Evolutionary conservation across 2,113 vertebrate genomes (phyloP).

Genomic region (Smithornis capensis): DNA sequence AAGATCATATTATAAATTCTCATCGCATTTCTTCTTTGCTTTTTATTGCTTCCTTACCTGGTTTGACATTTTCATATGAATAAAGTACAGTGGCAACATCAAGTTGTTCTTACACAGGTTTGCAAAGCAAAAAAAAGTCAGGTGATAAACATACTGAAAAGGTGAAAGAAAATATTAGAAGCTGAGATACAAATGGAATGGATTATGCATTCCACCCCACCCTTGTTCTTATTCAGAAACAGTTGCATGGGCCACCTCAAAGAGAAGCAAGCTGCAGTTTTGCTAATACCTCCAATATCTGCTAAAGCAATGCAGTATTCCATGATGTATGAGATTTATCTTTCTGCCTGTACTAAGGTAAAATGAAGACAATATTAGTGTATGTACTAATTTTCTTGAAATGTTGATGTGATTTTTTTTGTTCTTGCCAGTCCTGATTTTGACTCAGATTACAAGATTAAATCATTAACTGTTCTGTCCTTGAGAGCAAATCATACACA

Average conservation of each 20-base stretch:
- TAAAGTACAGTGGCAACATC: slow-evolving; percentile 32
- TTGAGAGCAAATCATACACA: background rate
- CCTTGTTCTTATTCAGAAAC: background rate
- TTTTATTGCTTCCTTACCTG: slow-evolving; percentile 56
- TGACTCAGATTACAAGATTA: background rate
- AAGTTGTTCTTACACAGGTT: slow-evolving; percentile 17
- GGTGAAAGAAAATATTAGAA: slow-evolving; percentile 19
- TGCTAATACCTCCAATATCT: background rate
- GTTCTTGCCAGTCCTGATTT: background rate
- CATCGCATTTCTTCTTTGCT: slow-evolving; percentile 31
- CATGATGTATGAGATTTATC: background rate
- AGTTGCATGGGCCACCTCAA: background rate
- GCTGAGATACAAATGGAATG: background rate
- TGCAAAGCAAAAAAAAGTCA: slow-evolving; percentile 20
- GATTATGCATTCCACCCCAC: background rate
- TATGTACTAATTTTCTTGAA: background rate
- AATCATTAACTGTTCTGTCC: background rate
- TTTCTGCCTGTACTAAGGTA: background rate
- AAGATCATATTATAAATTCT: slow-evolving; percentile 56
- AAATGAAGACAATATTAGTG: background rate
- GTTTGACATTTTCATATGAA: slow-evolving; percentile 62
- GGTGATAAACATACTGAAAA: slow-evolving; percentile 45
- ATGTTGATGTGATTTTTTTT: background rate
- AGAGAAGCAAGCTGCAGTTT: background rate
- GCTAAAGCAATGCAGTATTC: background rate